Evolutionary conservation across 2,888 invertebrate species (phyloP).

Genomic region (Sinohyriopsis cumingii): DNA sequence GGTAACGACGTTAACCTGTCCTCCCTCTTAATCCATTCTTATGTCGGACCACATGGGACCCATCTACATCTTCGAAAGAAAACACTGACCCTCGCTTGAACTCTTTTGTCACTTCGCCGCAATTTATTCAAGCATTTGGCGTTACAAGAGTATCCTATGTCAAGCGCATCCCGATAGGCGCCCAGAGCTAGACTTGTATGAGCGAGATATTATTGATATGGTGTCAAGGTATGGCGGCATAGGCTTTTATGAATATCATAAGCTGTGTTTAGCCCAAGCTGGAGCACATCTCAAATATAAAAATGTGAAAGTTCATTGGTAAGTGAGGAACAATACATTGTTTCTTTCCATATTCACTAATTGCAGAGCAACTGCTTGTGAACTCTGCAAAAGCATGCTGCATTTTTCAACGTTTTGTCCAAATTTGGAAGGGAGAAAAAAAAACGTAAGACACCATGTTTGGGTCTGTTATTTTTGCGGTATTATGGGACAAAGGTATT

Average conservation of each 20-base stretch:
- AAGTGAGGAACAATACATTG: conserved; percentile 11
- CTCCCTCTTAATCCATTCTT: conserved; percentile 7
- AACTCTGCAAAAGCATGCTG: conserved; percentile 9
- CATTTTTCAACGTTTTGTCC: conserved; percentile 12
- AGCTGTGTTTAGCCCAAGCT: conserved; percentile 11
- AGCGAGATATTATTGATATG: conserved; percentile 20
- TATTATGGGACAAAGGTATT: too few species aligned
- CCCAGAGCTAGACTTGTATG: conserved; percentile 18
- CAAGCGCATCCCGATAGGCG: conserved; percentile 5
- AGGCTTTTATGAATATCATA: conserved; percentile 25
- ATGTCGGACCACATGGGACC: not conserved
- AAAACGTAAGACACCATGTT: too few species aligned
- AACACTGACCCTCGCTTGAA: conserved; percentile 3
- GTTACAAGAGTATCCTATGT: conserved; percentile 21
- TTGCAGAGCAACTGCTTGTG: conserved; percentile 1
- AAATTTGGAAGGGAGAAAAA: too few species aligned
- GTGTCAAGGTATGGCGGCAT: conserved; percentile 14
- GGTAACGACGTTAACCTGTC: conserved; percentile 19
- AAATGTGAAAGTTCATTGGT: conserved; percentile 9
- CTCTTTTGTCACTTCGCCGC: not conserved
- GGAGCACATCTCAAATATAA: conserved; percentile 13
- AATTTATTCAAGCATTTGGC: conserved; percentile 19
- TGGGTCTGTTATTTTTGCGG: too few species aligned
- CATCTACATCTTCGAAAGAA: not conserved
- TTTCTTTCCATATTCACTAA: conserved; percentile 10